Base-by-base conservation (phyloP, 1,140 invertebrate genomes). In the Philaenus spumarius region DNA sequence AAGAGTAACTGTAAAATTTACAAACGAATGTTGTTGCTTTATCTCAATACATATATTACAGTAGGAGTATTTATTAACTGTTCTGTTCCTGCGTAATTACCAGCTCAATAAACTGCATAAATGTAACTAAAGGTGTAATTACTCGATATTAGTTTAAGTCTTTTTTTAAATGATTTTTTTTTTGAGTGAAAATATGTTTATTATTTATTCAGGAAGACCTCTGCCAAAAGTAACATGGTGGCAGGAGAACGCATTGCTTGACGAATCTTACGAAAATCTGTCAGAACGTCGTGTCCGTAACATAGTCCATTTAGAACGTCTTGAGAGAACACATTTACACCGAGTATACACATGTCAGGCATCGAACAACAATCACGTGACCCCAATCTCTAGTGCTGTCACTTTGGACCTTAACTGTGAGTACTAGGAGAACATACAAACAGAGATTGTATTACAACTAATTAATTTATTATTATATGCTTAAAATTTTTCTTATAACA, bases 381-480 rank as follows among this genome's bases (percentile, higher is more conserved):
- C 82, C 11, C 86, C 88, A 42, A 82, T 87, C 69, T 84, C 82
- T 46, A 85, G 81, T 66, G 80, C 83, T 22, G 83, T 90, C 57
- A 82, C 81, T 11, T 75, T 90, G 54, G 84, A 90, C 69, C 82
- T 90, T 76, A 88, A 87, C 69, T 77, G 88, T 90, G 71, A 89
- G 87, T 84, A 47, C 17, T n/a, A 12, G 7, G 39, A 14, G 46
- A n/a, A 37, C n/a, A n/a, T 37, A 37, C 9, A n/a, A 37, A 11
- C n/a, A n/a, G n/a, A n/a, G n/a, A n/a, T 9, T 37, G n/a, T n/a
- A 37, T 37, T 9, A 37, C 9, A 37, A n/a, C 35, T 37, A 37
- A 37, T 9, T n/a, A 37, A 37, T 37, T 7, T 37, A 9, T 37
- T 9, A 37, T 37, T 37, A 37, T 37, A 37, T 9, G 35, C 9